Base-by-base conservation (phyloP, 1,140 invertebrate species). In the Scaptomyza graminum region DNA sequence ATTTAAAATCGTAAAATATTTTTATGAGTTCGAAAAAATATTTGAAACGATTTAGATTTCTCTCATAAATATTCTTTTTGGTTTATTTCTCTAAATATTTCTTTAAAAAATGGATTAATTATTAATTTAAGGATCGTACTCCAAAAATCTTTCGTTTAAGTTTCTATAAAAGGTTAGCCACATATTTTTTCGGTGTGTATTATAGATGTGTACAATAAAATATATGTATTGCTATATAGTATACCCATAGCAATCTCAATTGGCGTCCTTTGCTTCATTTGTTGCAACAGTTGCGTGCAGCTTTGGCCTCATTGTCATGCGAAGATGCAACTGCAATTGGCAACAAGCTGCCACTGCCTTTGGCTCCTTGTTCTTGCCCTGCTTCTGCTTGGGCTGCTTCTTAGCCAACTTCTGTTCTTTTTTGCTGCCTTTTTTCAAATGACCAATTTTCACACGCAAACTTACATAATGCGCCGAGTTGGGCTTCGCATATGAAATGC, bases 391-490 rank as follows among this genome's bases (percentile, higher is more conserved):
- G 18, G 18, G 18, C 18, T 11, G 18, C 39, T 65, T 37, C 66
- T 64, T 59, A 41, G 18, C 47, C 37, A 60, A 64, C 50, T 56
- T 43, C 46, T 37, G 13, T n/a, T n/a, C n/a, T n/a, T n/a, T n/a
- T n/a, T n/a, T n/a, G n/a, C n/a, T n/a, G n/a, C n/a, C n/a, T n/a
- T 43, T 43, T 51, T 79, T 87, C 83, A 87, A 87, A 88, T 87
- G 83, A 88, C 73, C 83, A 88, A 88, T 88, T 88, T 87, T 87
- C 83, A 87, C 83, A 87, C 83, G 84, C 83, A 88, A 87, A 83
- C 79, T 88, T 79, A 78, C 78, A 85, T 87, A 87, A 80, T 77
- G 61, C 34, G 59, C 55, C 54, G 66, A n/a, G 59, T 37, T 28
- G 51, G 63, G 31, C 31, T 34, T 34, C 31, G 74, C 82, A 84